Base-by-base conservation (phyloP, 2,797 vertebrate species). In the Protosalanx chinensis region DNA sequence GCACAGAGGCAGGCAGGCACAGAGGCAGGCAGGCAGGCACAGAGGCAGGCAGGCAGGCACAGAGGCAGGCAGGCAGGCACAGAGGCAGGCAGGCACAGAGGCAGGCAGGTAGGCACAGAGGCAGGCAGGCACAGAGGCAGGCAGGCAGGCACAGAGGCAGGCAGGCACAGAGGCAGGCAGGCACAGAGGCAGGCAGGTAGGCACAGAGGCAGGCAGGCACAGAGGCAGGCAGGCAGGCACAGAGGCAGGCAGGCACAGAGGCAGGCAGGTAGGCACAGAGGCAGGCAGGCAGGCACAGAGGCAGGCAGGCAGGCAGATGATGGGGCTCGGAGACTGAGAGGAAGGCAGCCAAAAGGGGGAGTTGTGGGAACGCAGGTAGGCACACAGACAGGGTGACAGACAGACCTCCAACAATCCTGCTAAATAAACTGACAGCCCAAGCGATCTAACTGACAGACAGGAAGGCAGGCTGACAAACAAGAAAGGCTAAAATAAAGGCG, bases 361-460 rank as follows among this genome's bases (percentile, higher is more conserved):
- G 7, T 46, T 2, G 41, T 46, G 41, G 41, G 41, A 12, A 56
- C 51, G n/a, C 51, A 56, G 15, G 51, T n/a, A 56, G 15, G 51
- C 18, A n/a, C 51, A 56, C 16, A 56, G 15, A 56, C 51, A 56
- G 15, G 51, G 15, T 16, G 15, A 41, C 46, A 61, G 32, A 15
- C 15, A 20, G 56, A 20, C 64, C 12, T 46, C 41, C 41, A 3
- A 46, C 2, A 3, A 13, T 46, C 13, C 12, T 8, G 41, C 12
- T 46, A 12, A 46, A 46, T 13, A 46, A 46, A 46, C 41, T 46
- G 12, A 46, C 41, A 13, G 41, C 7, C 41, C 41, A 46, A 46
- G 41, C 41, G 10, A 46, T 46, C 72, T 78, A 80, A 87, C 75
- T 72, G 76, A 70, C 72, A 81, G 70, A 78, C 23, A 71, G 64